These are phyloP conservation scores for Calonectris borealis DNA, from an alignment of 2,113 vertebrate genomes.

Conservation along the genomic window DNA sequence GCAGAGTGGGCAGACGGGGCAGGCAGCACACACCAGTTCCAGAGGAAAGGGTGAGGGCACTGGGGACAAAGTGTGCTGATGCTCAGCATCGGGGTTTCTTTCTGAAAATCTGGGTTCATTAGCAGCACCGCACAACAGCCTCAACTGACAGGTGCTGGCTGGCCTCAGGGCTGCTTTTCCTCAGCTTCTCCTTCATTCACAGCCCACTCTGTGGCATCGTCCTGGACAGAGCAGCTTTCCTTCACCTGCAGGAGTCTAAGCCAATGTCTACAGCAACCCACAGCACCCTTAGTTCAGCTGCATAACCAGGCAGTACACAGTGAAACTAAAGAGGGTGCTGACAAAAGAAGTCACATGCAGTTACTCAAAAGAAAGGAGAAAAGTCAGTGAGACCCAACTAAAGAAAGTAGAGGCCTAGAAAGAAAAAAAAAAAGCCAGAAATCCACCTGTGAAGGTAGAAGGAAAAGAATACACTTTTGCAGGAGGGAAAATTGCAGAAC, in stretches of 20 bases:
- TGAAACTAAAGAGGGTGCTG: background rate
- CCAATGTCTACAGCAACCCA: background rate
- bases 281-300: background rate
- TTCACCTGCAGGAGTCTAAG: background rate
- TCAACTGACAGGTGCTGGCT: background rate
- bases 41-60: background rate
- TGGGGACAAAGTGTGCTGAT: background rate
- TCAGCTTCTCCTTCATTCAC: background rate
- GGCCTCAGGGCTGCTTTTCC: background rate
- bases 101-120: background rate
- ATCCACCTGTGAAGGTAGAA: background rate
- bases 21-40: background rate
- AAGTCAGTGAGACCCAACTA: background rate
- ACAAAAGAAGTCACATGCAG: background rate
- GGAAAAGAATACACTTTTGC: background rate
- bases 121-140: background rate
- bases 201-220: background rate
- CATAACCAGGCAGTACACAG: rapidly evolving
- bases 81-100: background rate
- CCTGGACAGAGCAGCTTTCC: background rate
- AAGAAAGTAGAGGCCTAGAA: background rate
- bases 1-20: background rate
- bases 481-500: background rate
- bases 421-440: background rate
- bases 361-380: background rate